Percentiles rank a stretch among this genome's conserved stretches.
phyloP scores from a whole-genome alignment of 2,797 vertebrate species.

The Ptychobarbus kaznakovi region DNA sequence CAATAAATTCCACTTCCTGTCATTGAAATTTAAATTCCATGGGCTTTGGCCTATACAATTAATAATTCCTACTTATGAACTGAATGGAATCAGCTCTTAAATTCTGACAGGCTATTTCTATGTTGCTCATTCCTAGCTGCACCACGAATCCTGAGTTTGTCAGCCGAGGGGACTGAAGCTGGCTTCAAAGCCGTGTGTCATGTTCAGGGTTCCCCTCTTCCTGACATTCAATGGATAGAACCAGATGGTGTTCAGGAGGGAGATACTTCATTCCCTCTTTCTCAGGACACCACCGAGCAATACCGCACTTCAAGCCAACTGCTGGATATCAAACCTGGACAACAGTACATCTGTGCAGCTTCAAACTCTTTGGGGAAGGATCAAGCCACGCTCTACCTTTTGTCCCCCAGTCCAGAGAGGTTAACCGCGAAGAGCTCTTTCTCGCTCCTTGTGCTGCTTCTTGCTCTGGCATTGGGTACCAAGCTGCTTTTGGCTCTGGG shows the following conservation, averaged over 20 bases:
- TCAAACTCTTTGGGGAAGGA: constrained; percentile 87
- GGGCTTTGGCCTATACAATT: neutral
- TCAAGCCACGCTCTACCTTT: constrained; percentile 84
- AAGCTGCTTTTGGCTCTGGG: constrained; percentile 64
- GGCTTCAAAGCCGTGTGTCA: constrained; percentile 83
- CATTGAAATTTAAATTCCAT: neutral
- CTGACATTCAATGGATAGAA: constrained; percentile 83
- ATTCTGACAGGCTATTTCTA: constrained; percentile 4
- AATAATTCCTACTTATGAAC: neutral
- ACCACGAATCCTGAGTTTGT: constrained; percentile 87
- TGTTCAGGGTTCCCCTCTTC: constrained; percentile 87
- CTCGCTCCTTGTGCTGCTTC: constrained; percentile 68
- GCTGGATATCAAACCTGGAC: constrained; percentile 76
- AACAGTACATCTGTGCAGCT: constrained; percentile 88
- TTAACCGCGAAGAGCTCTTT: neutral
- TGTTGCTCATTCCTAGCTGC: constrained; percentile 70
- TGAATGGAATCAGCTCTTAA: neutral
- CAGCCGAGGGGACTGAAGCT: constrained; percentile 74
- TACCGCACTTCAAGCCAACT: constrained; percentile 83
- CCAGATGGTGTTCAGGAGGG: constrained; percentile 70
- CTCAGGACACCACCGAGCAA: constrained; percentile 54
- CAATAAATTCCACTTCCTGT: neutral
- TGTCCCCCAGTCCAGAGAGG: constrained; percentile 45
- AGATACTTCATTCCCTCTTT: constrained; percentile 23
- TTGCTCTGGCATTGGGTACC: constrained; percentile 13